Evolutionary conservation across 2,113 vertebrate genomes (phyloP).

Genomic region (Saguinus imperator): DNA sequence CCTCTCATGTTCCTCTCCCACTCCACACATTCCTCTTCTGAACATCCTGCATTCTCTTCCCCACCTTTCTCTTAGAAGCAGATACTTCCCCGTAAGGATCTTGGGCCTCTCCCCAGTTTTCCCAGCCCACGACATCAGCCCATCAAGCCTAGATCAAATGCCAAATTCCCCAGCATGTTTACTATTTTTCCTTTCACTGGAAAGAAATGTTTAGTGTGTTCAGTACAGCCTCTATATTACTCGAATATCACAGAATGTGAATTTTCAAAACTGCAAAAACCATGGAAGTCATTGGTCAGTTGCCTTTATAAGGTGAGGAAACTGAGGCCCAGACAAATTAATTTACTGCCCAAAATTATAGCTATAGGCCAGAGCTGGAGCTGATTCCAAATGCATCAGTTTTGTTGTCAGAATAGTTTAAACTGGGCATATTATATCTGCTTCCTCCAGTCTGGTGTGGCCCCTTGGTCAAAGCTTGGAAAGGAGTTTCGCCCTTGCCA

Average conservation of each 20-base stretch:
- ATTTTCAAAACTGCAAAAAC: neutral
- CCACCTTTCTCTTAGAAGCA: neutral
- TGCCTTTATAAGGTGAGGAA: neutral
- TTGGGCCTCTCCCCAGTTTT: neutral
- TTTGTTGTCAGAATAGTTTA: neutral
- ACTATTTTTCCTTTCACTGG: neutral
- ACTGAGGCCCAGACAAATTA: neutral
- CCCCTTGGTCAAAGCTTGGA: neutral
- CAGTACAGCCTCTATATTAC: neutral
- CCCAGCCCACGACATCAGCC: neutral
- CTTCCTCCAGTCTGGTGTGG: neutral
- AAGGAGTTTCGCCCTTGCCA: neutral
- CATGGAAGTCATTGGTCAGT: neutral
- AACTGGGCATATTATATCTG: neutral
- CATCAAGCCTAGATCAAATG: neutral
- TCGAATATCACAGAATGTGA: neutral
- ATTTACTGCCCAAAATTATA: neutral
- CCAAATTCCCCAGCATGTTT: neutral
- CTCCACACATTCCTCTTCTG: neutral
- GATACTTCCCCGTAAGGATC: too few relatives aligned
- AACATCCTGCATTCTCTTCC: neutral
- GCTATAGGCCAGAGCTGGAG: neutral
- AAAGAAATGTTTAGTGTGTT: neutral
- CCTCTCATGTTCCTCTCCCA: accelerated
- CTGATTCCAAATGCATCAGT: neutral